Evolutionary conservation across 1,140 invertebrate genomes (phyloP).

Genomic region (Radopholus similis): DNA sequence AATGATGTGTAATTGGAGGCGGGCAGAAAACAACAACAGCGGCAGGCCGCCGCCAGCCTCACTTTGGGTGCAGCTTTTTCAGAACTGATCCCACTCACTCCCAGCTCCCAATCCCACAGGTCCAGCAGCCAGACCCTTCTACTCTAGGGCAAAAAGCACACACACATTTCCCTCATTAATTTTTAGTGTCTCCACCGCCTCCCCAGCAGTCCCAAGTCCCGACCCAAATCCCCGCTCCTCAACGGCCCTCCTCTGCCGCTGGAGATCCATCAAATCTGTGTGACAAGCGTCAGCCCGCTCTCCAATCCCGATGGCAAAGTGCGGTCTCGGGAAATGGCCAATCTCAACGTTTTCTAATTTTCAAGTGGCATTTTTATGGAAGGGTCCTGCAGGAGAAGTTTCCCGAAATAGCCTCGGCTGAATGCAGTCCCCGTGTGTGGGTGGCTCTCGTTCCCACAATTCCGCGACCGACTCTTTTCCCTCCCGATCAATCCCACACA

Average conservation of each 20-base stretch:
- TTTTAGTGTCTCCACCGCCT: neutral
- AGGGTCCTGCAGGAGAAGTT: no score
- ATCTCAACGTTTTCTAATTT: neutral
- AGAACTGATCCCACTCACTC: neutral
- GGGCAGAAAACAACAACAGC: no score
- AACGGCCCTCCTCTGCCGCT: neutral
- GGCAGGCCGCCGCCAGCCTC: no score
- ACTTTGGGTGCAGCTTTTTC: no score
- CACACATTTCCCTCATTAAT: neutral
- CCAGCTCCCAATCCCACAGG: neutral
- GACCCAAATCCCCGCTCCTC: neutral
- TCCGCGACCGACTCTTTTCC: neutral
- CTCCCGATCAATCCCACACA: no score
- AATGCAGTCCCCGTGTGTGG: no score
- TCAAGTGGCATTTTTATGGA: neutral
- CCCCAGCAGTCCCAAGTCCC: neutral
- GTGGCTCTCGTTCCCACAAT: neutral
- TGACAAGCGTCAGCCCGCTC: neutral
- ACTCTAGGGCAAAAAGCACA: neutral
- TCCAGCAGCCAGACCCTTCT: no score
- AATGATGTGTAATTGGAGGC: no score
- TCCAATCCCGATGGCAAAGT: neutral
- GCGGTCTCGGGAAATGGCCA: neutral
- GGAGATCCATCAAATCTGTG: neutral
- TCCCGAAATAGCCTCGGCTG: no score